These are phyloP conservation scores for Ptychoptera albimana DNA, from an alignment of 2,888 invertebrate species.

Conservation along the genomic window DNA sequence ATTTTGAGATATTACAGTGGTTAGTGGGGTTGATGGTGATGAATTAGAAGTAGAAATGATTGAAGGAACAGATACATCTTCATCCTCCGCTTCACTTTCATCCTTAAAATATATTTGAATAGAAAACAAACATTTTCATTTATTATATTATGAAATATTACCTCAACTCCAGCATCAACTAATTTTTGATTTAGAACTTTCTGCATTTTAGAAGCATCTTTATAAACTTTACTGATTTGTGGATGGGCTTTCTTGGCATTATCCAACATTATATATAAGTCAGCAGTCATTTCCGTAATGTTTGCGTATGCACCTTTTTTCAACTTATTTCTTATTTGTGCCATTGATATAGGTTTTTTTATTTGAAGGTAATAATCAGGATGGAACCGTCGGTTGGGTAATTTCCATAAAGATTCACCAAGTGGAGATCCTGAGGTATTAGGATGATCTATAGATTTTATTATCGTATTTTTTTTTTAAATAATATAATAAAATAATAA, in stretches of 20 bases:
- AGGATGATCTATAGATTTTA: slow-evolving; percentile 22
- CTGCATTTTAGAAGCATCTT: slow-evolving; percentile 71
- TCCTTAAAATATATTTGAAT: slow-evolving; percentile 7
- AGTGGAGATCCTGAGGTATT: slow-evolving; percentile 53
- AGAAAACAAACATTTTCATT: background rate
- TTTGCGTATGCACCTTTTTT: slow-evolving; percentile 67
- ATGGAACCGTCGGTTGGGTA: slow-evolving; percentile 81
- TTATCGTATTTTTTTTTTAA: slow-evolving; percentile 3
- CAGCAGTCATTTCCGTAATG: slow-evolving; percentile 77
- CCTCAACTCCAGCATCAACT: slow-evolving; percentile 24
- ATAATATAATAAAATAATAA: slow-evolving; percentile 10
- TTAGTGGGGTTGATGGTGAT: slow-evolving; percentile 2
- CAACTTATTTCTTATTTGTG: slow-evolving; percentile 78
- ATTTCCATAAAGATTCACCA: slow-evolving; percentile 82
- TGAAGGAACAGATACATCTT: slow-evolving; percentile 6
- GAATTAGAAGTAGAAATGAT: slow-evolving; percentile 2
- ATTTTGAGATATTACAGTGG: background rate
- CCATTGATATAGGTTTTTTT: slow-evolving; percentile 84
- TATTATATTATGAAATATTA: background rate
- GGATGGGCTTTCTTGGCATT: slow-evolving; percentile 87
- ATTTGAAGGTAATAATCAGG: slow-evolving; percentile 97
- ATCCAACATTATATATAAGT: slow-evolving; percentile 92
- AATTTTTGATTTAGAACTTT: slow-evolving; percentile 71
- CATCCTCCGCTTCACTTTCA: slow-evolving; percentile 15
- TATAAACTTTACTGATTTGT: slow-evolving; percentile 63